Evolutionary conservation across 2,888 invertebrate genomes (phyloP).

Genomic region (Drosophila algonquin): DNA sequence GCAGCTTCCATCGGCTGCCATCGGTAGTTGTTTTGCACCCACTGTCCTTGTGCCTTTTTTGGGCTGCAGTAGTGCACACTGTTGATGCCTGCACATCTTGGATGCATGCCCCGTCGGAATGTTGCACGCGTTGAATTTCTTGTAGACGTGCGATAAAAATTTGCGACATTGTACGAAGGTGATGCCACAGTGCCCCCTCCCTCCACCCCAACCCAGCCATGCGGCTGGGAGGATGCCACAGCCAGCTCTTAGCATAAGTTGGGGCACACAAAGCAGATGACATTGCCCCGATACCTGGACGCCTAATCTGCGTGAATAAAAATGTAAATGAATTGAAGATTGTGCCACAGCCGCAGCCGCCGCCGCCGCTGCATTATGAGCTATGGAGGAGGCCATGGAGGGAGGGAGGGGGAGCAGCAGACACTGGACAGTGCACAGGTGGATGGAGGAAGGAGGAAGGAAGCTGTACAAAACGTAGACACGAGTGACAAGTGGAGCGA

Average conservation of each 20-base stretch:
- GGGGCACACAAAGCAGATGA: constrained; percentile 75
- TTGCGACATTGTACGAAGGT: constrained; percentile 78
- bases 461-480: constrained; percentile 46
- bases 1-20: no score
- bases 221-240: background rate
- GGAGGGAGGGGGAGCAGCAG: background rate
- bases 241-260: constrained; percentile 60
- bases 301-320: constrained; percentile 82
- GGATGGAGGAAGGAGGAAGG: constrained; percentile 49
- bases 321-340: constrained; percentile 82
- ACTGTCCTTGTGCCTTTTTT: constrained; percentile 37
- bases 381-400: constrained; percentile 47
- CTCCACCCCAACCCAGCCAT: no score
- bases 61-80: constrained; percentile 48
- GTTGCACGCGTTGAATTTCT: constrained; percentile 81
- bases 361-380: constrained; percentile 66
- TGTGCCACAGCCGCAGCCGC: constrained; percentile 56
- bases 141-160: constrained; percentile 83
- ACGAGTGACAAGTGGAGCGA: constrained; percentile 68
- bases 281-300: constrained; percentile 72
- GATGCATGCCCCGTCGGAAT: constrained; percentile 63
- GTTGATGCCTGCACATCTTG: constrained; percentile 43
- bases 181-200: constrained; percentile 20
- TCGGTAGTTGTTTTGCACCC: background rate
- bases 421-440: background rate